Conservation (phyloP, 2,113 vertebrate species). For the Gavialis gangeticus region DNA sequence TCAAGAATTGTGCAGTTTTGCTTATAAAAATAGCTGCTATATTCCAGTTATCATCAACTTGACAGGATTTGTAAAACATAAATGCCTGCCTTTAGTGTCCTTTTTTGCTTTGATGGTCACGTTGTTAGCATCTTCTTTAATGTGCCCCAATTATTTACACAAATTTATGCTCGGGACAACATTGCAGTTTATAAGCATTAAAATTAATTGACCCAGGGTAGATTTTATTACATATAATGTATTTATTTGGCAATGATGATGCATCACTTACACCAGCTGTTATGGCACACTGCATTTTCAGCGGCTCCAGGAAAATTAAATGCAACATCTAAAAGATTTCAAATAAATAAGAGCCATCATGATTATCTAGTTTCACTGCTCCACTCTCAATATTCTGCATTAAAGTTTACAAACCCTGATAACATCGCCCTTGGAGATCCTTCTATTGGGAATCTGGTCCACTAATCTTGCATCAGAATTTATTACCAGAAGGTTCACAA, state of each 20-base stretch:
- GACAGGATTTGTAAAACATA: background rate
- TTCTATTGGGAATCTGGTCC: slow-evolving; percentile 19
- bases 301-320: slow-evolving; percentile 63
- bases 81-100: background rate
- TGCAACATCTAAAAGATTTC: slow-evolving; percentile 24
- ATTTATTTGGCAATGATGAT: slow-evolving; percentile 48
- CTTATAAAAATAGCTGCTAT: background rate
- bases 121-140: slow-evolving; percentile 45
- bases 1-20: background rate
- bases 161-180: background rate
- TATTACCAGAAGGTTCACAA: slow-evolving; percentile 17
- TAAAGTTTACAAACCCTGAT: slow-evolving; percentile 46
- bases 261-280: slow-evolving; percentile 44
- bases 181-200: slow-evolving; percentile 50
- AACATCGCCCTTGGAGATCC: slow-evolving; percentile 25
- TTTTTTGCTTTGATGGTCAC: slow-evolving; percentile 44
- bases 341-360: slow-evolving; percentile 41
- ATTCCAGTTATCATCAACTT: background rate
- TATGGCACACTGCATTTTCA: slow-evolving; percentile 58
- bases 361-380: slow-evolving; percentile 33
- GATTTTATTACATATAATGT: slow-evolving; percentile 60
- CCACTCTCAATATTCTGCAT: background rate
- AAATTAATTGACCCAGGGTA: slow-evolving; percentile 66
- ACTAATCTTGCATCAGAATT: slow-evolving; percentile 12
- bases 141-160: slow-evolving; percentile 12